A percentile compares a stretch with the other conserved stretches of the same genome.
Evolutionary conservation across 2,113 vertebrate genomes (phyloP).

Genomic region (Eonycteris spelaea): DNA sequence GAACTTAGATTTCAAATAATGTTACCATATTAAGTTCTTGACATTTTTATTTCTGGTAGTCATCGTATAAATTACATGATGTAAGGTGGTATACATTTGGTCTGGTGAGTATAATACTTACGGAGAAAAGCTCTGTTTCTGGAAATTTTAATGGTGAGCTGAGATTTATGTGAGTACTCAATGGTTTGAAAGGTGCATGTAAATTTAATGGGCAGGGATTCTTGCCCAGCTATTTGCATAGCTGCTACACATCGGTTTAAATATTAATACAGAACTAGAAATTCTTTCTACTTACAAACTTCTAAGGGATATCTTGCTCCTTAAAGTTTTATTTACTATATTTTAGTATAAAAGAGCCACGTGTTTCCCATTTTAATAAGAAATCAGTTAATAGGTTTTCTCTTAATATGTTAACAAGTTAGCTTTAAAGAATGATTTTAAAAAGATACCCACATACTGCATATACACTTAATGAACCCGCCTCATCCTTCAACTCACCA

Average conservation of each 20-base stretch:
- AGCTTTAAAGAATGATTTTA: slow-evolving; percentile 20
- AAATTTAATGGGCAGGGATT: background rate
- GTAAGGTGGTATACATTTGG: background rate
- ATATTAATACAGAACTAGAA: background rate
- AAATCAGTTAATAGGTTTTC: background rate
- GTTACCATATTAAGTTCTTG: background rate
- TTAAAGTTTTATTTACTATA: background rate
- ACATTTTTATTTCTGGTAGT: background rate
- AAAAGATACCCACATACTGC: background rate
- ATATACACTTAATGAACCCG: background rate
- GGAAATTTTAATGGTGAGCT: background rate
- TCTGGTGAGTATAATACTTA: background rate
- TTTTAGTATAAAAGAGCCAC: background rate
- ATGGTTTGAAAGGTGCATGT: background rate
- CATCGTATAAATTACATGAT: background rate
- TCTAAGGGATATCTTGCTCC: background rate
- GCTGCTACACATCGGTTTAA: background rate
- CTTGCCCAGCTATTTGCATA: background rate
- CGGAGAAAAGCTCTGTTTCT: background rate
- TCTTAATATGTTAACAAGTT: background rate
- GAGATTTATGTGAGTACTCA: background rate
- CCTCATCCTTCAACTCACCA: background rate
- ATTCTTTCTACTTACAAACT: background rate
- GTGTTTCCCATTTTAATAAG: background rate
- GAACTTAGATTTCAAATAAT: background rate